Conservation (phyloP, 2,797 vertebrate genomes). For the Scleropages formosus region DNA sequence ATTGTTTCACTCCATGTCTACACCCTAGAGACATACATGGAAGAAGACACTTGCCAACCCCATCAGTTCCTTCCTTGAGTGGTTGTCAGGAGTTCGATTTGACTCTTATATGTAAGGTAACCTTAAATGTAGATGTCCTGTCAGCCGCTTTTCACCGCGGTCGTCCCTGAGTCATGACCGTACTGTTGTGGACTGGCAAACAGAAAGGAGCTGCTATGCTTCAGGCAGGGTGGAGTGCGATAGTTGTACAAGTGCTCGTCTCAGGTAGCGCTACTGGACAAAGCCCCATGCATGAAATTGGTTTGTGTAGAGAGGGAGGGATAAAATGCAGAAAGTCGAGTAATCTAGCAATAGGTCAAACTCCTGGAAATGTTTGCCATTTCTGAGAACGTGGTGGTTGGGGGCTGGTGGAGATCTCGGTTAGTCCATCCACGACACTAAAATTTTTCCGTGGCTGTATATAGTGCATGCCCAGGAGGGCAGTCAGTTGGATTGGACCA, state of each 20-base stretch:
- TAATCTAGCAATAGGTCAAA: background rate
- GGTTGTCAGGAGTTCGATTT: too few species aligned
- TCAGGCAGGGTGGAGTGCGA: constrained; percentile 32
- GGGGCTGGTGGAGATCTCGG: constrained; percentile 9
- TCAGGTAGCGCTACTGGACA: constrained; percentile 28
- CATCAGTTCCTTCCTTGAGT: too few species aligned
- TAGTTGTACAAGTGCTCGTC: constrained; percentile 40
- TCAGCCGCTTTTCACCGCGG: constrained; percentile 53
- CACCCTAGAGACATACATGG: too few species aligned
- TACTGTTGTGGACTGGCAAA: constrained; percentile 30
- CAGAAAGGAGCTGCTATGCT: constrained; percentile 20
- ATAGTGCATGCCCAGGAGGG: too few species aligned
- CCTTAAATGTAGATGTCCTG: constrained; percentile 53
- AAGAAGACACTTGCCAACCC: too few species aligned
- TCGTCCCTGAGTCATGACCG: constrained; percentile 50
- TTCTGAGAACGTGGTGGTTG: background rate
- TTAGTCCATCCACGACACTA: constrained; percentile 1
- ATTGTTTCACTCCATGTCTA: too few species aligned
- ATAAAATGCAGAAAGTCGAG: background rate
- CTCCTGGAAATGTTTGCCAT: background rate
- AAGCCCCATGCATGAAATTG: constrained; percentile 41
- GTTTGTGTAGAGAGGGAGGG: constrained; percentile 21
- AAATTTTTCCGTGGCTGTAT: too few species aligned
- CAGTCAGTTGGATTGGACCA: too few species aligned
- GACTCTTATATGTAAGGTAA: too few species aligned